Conservation (phyloP, 2,888 invertebrate species). For the Tillus elongatus region DNA sequence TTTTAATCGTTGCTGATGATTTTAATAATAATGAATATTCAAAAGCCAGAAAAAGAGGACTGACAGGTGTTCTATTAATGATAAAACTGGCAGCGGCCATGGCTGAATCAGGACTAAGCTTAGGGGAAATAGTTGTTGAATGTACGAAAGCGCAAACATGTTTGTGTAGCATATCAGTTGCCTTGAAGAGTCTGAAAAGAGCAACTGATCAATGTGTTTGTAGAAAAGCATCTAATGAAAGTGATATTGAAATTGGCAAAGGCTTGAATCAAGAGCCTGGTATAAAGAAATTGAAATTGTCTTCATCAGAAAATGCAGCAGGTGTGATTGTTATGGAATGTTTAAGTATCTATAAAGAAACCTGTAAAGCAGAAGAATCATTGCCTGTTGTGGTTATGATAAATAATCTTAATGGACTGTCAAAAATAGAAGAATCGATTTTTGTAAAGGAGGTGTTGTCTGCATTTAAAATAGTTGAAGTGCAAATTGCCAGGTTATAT, state of each 20-base stretch:
- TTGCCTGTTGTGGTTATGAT: constrained; percentile 54
- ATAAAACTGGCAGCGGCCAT: constrained; percentile 67
- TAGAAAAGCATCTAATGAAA: constrained; percentile 13
- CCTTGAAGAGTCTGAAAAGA: constrained; percentile 54
- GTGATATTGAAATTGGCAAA: constrained; percentile 55
- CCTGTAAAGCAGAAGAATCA: constrained; percentile 22
- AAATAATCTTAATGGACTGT: constrained; percentile 66
- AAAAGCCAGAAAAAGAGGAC: constrained; percentile 35
- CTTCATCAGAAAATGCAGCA: not conserved
- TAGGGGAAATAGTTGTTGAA: constrained; percentile 49
- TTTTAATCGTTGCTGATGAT: constrained; percentile 61
- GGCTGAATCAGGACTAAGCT: constrained; percentile 50
- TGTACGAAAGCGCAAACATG: constrained; percentile 45
- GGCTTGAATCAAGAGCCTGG: constrained; percentile 52
- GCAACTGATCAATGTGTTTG: constrained; percentile 22
- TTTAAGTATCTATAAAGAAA: constrained; percentile 10
- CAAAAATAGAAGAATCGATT: constrained; percentile 67
- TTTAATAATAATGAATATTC: constrained; percentile 41
- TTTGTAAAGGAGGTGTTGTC: constrained; percentile 34
- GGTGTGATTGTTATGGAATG: not conserved
- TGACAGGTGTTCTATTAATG: constrained; percentile 49
- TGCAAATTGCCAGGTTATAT: constrained; percentile 24
- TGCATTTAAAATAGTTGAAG: constrained; percentile 24
- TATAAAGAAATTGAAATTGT: constrained; percentile 28
- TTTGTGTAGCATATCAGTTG: constrained; percentile 62